Base-by-base conservation (phyloP, 2,797 vertebrate species). In the Galagoides demidoff region DNA sequence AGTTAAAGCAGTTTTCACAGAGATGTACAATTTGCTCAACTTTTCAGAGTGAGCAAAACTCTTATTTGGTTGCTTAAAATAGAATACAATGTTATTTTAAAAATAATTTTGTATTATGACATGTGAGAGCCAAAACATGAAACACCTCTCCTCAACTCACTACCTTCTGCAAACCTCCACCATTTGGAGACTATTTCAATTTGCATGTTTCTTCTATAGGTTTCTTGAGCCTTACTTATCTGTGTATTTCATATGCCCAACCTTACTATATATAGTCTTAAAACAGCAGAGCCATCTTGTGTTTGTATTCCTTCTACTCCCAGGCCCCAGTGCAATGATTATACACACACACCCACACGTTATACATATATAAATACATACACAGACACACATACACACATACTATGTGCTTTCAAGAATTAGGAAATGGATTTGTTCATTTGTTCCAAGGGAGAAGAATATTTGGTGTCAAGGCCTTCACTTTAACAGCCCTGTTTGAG, bases 31-130 rank as follows among this genome's bases (percentile, higher is more conserved):
- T 90, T 73, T 95, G 7, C 37, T 87, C 34, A 81, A 84, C 10
- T n/a, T 92, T 92, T 94, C 12, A 92, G 0, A 43, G 29, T 66
- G 31, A 61, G 71, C 29, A 74, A 87, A 96, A 79, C 31, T 77
- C 17, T 63, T 76, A 52, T 77, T 31, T 89, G 78, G 68, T 74
- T 95, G 77, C 20, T 83, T 85, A 85, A 90, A 66, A 82, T 5
- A 89, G 20, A 92, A 37, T 43, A 14, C 9, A 22, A 19, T 17
- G 19, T 34, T 71, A n/a, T 59, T 37, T 37, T 23, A 37, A 43
- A 9, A 29, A 23, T 57, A 31, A 70, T 73, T 89, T 70, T 64
- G 43, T 0, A 64, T 14, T 49, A 16, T 7, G 29, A 85, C 19
- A 84, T 17, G 16, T 43, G 31, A 78, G 13, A 79, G 59, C n/a